Evolutionary conservation across 2,113 vertebrate species (phyloP).

Genomic region (Microtus montanus): DNA sequence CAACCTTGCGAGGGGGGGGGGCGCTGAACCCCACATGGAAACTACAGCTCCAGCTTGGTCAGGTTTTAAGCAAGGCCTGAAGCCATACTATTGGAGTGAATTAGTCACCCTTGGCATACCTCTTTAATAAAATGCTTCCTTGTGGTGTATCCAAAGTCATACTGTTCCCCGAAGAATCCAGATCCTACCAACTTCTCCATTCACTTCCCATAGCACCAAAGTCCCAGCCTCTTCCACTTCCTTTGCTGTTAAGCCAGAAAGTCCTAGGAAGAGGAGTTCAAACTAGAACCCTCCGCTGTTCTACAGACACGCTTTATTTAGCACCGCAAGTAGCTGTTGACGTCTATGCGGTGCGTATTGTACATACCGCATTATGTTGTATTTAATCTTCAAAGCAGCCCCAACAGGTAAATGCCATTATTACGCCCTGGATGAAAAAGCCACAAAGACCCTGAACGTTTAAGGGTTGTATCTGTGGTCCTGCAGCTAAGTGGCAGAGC

Average conservation of each 20-base stretch:
- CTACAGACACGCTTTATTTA: background rate
- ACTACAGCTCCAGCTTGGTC: background rate
- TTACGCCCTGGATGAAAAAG: background rate
- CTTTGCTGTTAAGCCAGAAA: background rate
- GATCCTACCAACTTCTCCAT: background rate
- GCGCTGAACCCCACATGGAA: background rate
- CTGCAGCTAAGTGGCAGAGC: background rate
- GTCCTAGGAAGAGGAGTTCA: background rate
- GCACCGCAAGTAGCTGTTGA: rapidly evolving
- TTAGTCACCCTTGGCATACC: background rate
- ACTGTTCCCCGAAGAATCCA: background rate
- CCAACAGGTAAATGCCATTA: background rate
- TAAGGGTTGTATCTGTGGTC: background rate
- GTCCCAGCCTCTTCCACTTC: background rate
- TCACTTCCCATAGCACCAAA: background rate
- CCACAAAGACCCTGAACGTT: background rate
- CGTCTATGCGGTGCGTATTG: rapidly evolving
- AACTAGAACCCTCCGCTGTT: too few species aligned
- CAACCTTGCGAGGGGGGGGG: background rate
- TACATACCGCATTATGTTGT: background rate
- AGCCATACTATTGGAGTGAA: background rate
- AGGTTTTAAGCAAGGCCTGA: background rate
- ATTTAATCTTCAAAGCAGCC: background rate
- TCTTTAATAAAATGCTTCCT: background rate
- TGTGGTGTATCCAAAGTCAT: background rate